These are phyloP conservation scores for Drosophila anceps DNA, from an alignment of 2,888 invertebrate genomes.

Conservation along the genomic window DNA sequence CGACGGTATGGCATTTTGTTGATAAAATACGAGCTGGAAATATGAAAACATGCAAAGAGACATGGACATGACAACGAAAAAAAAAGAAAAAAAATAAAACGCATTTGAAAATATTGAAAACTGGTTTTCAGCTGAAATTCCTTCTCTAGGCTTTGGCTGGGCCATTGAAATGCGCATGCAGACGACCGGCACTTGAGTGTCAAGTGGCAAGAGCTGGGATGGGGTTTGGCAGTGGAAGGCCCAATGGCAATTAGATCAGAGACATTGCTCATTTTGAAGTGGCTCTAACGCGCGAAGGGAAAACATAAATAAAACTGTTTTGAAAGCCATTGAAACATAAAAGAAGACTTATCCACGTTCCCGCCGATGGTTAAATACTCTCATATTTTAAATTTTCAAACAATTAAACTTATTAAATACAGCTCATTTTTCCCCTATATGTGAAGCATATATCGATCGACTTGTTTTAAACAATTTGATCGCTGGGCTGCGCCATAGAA, in stretches of 20 bases:
- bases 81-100: slow-evolving; percentile 18
- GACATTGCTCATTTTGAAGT: slow-evolving; percentile 74
- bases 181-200: slow-evolving; percentile 60
- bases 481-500: not conserved
- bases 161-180: slow-evolving; percentile 12
- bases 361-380: slow-evolving; percentile 1
- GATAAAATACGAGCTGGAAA: slow-evolving; percentile 66
- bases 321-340: slow-evolving; percentile 48
- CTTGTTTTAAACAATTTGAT: not conserved
- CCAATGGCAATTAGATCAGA: slow-evolving; percentile 70
- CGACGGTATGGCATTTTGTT: slow-evolving; percentile 45
- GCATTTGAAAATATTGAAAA: slow-evolving; percentile 68
- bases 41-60: slow-evolving; percentile 53
- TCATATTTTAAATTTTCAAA: not conserved
- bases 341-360: not conserved
- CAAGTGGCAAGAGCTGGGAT: slow-evolving; percentile 57
- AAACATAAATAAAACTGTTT: slow-evolving; percentile 61
- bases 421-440: not conserved
- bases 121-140: slow-evolving; percentile 60
- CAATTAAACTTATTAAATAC: not conserved
- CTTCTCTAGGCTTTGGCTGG: slow-evolving; percentile 1
- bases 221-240: slow-evolving; percentile 5
- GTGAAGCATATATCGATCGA: not conserved
- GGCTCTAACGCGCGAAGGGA: slow-evolving; percentile 28
- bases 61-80: slow-evolving; percentile 12